Evolutionary conservation across 2,113 vertebrate species (phyloP), one percentile per base, ranked within the genome.

Genomic region (Cyanistes caeruleus): DNA sequence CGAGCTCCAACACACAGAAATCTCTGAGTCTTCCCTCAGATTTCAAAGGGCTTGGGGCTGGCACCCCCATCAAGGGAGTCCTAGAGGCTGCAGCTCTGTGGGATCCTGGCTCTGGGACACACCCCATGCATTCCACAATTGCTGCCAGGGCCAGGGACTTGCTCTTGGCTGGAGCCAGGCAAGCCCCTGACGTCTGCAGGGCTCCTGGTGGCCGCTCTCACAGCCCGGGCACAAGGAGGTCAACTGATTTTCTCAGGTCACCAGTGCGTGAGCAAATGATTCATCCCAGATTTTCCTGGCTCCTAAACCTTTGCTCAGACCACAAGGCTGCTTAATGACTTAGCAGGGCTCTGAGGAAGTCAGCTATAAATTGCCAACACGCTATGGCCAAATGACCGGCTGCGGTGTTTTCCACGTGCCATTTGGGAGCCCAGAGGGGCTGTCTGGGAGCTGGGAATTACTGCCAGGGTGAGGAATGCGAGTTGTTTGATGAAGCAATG

Each of bases 251-350:
- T 43, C 70, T 89, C 85, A 77, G 93, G 89, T 94, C 89, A 87
- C 55, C 55, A 30, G 43, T 81, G 74, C 30, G 7, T 51, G 94
- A 93, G 69, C 62, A 60, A 80, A 41, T 83, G 62, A 95, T 95
- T 90, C 86, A 88, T 68, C 87, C 62, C 67, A 80, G 93, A 85
- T 89, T 85, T 76, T 69, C 60, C 92, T 85, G 87, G 52, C 69
- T 90, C 75, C 87, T 74, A 78, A 92, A 83, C 89, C 86, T 91
- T 94, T 55, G 35, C 86, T 92, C 93, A 69, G 73, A 67, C 83
- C n/a, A 1, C 89, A 77, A 76, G 92, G 86, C 92, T 93, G 81
- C 85, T 88, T 86, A 76, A 46, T 86, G 94, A 78, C 87, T 78
- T 87, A 93, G 94, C 59, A 39, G 74, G 55, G 89, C 70, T 86